These are phyloP conservation scores for Prionace glauca DNA, from an alignment of 2,797 vertebrate genomes.

Conservation along the genomic window DNA sequence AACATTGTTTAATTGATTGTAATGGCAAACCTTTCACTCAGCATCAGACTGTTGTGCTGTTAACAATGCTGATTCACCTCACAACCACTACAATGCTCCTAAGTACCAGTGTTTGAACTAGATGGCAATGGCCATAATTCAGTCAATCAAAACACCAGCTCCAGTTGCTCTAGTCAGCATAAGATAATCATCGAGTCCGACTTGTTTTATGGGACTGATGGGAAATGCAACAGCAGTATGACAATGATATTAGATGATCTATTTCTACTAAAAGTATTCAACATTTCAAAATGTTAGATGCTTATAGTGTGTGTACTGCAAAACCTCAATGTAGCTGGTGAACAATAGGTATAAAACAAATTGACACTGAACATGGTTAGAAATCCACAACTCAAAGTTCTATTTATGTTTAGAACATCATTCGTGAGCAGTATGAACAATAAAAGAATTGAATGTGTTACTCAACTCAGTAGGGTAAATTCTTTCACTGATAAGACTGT, in stretches of 20 bases:
- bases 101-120: neutral
- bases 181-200: neutral
- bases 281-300: neutral
- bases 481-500: neutral
- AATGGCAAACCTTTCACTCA: neutral
- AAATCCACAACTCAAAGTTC: too few species aligned
- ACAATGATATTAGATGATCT: neutral
- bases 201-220: neutral
- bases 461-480: neutral
- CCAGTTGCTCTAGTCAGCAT: neutral
- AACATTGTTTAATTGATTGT: neutral
- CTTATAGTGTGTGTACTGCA: neutral
- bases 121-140: neutral
- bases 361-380: neutral
- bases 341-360: neutral
- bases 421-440: neutral
- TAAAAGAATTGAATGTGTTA: neutral
- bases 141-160: neutral
- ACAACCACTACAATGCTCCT: neutral
- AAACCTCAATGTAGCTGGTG: neutral
- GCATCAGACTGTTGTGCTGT: too few species aligned
- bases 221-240: neutral
- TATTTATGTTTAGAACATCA: neutral
- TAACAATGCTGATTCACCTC: neutral
- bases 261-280: neutral